Evolutionary conservation across 2,797 vertebrate species (phyloP), one percentile per base, ranked within the genome.

Genomic region (Ptychobarbus kaznakovi): DNA sequence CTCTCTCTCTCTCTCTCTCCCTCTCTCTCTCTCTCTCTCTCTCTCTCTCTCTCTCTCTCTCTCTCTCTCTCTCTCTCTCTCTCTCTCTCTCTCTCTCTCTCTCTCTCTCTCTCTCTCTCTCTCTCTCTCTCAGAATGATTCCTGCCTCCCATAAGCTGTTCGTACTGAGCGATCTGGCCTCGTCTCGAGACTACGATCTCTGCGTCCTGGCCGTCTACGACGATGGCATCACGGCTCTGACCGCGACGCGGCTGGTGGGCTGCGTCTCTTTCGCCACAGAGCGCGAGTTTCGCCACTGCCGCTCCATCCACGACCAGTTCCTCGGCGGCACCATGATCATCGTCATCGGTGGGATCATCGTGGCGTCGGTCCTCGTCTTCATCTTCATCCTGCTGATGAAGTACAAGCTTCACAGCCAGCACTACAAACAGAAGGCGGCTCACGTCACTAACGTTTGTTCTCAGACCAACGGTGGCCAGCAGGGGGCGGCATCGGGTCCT

Each of bases 341-440:
- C 90, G 95, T 97, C 83, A 96, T 97, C 0, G 97, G 97, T 0
- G 97, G 97, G 0, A 97, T 98, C 93, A 98, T 98, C 0, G 97
- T 97, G 90, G 97, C 97, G 0, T 97, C 97, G 0, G 96, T 98
- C 3, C 93, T 98, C 0, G 97, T 98, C 74, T 98, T 97, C 92
- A 97, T 97, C 92, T 97, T 97, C 92, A 97, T 98, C 88, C 96
- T 98, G 13, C 93, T 97, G 81, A 96, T 97, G 95, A 96, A 97
- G 58, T 97, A 98, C 80, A 97, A 97, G 91, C 94, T 97, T 73
- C 96, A 97, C 93, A 95, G 94, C 70, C 94, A 95, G 92, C 96
- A 96, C 90, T 95, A 94, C 94, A 97, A 97, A 80, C 93, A 94
- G 85, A 96, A 96, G 87, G 88, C 93, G 0, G 85, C 95, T 0